Percentiles rank a stretch among this genome's conserved stretches.
Conservation (phyloP, 1,140 invertebrate genomes). For the Heliconius himera region DNA sequence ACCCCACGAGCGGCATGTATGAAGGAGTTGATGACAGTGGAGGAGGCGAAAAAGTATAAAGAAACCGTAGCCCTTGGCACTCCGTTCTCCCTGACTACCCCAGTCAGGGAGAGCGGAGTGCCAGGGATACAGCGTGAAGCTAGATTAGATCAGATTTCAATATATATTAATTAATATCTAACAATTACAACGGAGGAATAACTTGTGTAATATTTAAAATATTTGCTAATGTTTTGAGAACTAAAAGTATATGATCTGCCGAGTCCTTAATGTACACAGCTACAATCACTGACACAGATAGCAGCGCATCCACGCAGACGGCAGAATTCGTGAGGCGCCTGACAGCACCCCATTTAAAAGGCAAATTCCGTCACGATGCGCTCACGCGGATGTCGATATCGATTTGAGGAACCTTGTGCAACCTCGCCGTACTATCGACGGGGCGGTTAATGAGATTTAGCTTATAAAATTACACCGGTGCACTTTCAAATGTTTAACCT, state of each 20-base stretch:
- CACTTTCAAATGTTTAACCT: conserved; percentile 8
- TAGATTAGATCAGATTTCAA: no score
- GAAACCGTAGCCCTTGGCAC: no score
- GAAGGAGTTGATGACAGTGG: no score
- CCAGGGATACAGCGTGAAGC: no score
- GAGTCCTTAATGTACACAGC: conserved; percentile 15
- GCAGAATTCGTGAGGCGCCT: conserved; percentile 61
- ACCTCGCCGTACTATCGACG: conserved; percentile 30
- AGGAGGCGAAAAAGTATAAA: no score
- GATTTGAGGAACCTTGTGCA: conserved; percentile 41
- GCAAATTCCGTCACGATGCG: conserved; percentile 73
- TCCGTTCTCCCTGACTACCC: no score
- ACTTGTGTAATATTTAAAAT: no score
- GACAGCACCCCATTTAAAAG: conserved; percentile 68
- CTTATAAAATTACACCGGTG: conserved; percentile 32
- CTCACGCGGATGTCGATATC: conserved; percentile 61
- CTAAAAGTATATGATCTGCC: not conserved
- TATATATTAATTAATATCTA: no score
- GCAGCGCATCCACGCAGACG: conserved; percentile 55
- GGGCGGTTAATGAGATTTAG: conserved; percentile 34
- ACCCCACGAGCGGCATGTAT: no score
- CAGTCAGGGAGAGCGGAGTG: no score
- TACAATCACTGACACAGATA: conserved; percentile 67
- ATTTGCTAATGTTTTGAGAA: not conserved
- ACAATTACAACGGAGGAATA: no score